phyloP scores from a whole-genome alignment of 2,113 vertebrate genomes.

The Buteo buteo region DNA sequence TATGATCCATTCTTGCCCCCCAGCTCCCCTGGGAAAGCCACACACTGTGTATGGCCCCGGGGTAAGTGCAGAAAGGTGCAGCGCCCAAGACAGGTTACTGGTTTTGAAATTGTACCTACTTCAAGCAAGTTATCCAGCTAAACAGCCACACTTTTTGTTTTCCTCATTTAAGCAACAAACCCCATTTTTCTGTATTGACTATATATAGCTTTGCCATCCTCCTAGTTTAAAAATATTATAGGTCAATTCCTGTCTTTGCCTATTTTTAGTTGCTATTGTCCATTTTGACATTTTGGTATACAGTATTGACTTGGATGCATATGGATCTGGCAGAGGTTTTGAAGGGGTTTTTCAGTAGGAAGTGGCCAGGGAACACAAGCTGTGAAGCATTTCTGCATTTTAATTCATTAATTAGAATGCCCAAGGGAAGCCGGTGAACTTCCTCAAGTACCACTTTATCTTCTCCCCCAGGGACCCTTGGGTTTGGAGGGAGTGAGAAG shows the following conservation, averaged over 20 bases:
- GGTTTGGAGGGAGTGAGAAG: neutral
- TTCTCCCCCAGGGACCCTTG: neutral
- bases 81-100: neutral
- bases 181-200: conserved; percentile 40
- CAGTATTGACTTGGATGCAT: neutral
- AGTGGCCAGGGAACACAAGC: neutral
- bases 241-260: conserved; percentile 60
- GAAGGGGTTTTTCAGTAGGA: neutral
- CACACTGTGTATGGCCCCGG: rapidly evolving
- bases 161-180: conserved; percentile 22
- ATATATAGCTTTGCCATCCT: conserved; percentile 68
- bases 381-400: neutral
- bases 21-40: neutral
- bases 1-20: neutral
- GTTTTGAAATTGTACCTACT: neutral
- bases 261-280: conserved; percentile 80
- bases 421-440: neutral
- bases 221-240: conserved; percentile 48
- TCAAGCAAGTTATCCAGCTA: neutral
- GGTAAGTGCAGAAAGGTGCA: neutral
- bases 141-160: neutral
- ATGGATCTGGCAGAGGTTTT: neutral
- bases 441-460: neutral
- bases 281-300: neutral
- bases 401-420: neutral